phyloP scores from a whole-genome alignment of 37 sponge, comb jelly and placozoan genomes.

The Chondrosia reniformis region DNA sequence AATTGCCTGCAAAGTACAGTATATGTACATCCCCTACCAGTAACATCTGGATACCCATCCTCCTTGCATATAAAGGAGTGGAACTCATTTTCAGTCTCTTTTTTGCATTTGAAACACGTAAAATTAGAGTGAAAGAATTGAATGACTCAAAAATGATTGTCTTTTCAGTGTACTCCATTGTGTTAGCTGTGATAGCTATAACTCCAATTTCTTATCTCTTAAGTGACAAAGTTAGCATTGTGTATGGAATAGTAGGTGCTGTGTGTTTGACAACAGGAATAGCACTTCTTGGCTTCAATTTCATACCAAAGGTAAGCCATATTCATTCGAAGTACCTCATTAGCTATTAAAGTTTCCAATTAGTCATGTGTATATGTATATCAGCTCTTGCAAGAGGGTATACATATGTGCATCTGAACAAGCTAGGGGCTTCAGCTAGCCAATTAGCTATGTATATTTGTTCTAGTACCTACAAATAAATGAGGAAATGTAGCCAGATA shows the following conservation, averaged over 20 bases:
- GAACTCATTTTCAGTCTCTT: conserved; percentile 37
- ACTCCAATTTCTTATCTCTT: conserved; percentile 32
- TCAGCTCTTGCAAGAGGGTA: not conserved
- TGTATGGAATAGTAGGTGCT: conserved; percentile 40
- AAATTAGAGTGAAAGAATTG: conserved; percentile 18
- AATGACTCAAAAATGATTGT: conserved; percentile 34
- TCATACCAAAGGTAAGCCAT: not conserved
- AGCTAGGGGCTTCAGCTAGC: too few relatives aligned
- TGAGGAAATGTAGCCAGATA: too few relatives aligned
- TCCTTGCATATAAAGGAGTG: conserved; percentile 48
- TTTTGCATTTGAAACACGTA: conserved; percentile 38
- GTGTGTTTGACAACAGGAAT: not conserved
- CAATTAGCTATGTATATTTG: too few relatives aligned
- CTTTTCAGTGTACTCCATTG: conserved; percentile 51
- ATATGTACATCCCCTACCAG: not conserved
- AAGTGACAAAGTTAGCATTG: conserved; percentile 3
- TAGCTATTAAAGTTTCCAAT: not conserved
- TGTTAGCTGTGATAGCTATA: conserved; percentile 41
- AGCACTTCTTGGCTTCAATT: not conserved
- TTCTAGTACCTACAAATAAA: too few relatives aligned
- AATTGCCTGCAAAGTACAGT: not conserved
- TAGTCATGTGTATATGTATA: not conserved
- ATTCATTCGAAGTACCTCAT: not conserved
- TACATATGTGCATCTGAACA: not conserved
- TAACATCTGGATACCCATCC: conserved; percentile 21